These are phyloP conservation scores for Brenthis ino DNA, from an alignment of 2,888 invertebrate species.

Conservation along the genomic window DNA sequence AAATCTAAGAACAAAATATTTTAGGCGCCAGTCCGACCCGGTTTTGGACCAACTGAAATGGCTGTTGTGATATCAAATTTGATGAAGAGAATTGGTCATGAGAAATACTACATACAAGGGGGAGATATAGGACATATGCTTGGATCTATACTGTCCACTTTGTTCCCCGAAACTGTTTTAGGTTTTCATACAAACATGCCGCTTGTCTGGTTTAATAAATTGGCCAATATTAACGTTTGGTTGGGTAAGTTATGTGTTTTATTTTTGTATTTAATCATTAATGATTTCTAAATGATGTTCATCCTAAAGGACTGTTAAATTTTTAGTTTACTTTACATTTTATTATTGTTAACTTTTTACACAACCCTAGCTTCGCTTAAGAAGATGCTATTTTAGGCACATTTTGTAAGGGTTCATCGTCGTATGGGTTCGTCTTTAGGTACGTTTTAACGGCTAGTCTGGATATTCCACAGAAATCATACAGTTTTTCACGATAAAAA, in stretches of 20 bases:
- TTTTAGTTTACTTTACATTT: too few species aligned
- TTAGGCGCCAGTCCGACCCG: conserved; percentile 60
- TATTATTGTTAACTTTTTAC: too few species aligned
- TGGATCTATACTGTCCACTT: conserved; percentile 80
- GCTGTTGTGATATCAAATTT: conserved; percentile 84
- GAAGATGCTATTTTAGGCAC: background rate
- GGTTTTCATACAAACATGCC: conserved; percentile 85
- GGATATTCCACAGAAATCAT: too few species aligned
- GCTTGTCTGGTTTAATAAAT: conserved; percentile 47
- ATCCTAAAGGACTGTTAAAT: too few species aligned
- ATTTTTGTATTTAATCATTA: background rate
- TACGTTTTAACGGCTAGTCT: too few species aligned
- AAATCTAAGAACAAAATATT: background rate
- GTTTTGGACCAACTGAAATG: conserved; percentile 81
- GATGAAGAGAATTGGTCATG: conserved; percentile 85
- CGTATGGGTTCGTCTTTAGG: too few species aligned
- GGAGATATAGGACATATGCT: conserved; percentile 88
- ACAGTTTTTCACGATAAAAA: too few species aligned
- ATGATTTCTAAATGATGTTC: background rate
- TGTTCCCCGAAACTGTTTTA: conserved; percentile 81
- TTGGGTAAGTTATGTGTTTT: conserved; percentile 52
- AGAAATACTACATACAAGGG: conserved; percentile 86
- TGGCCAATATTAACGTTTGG: conserved; percentile 55
- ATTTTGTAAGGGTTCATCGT: too few species aligned
- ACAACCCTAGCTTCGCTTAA: too few species aligned